phyloP scores from a whole-genome alignment of 2,113 vertebrate species.

The Riparia riparia region DNA sequence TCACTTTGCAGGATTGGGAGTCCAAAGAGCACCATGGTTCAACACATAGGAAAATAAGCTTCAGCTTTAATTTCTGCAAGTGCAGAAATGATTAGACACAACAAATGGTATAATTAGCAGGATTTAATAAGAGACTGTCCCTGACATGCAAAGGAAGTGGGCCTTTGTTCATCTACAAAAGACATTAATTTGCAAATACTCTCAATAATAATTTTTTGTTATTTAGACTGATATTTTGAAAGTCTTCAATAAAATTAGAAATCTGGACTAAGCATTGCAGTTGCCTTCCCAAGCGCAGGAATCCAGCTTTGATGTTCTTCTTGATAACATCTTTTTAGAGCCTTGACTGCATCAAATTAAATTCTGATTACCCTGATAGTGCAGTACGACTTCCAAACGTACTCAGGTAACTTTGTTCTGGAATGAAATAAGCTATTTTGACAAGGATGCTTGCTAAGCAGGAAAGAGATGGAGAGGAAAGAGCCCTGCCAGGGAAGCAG shows the following conservation, averaged over 20 bases:
- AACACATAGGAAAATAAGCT: background rate
- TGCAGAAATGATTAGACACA: constrained; percentile 40
- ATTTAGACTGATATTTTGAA: constrained; percentile 51
- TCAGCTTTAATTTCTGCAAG: constrained; percentile 30
- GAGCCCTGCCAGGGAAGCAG: background rate
- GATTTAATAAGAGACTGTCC: constrained; percentile 61
- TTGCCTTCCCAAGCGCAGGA: constrained; percentile 49
- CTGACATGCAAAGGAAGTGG: constrained; percentile 56
- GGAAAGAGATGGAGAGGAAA: background rate
- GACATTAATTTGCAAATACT: constrained; percentile 58
- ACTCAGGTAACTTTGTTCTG: constrained; percentile 67
- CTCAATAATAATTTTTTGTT: constrained; percentile 55
- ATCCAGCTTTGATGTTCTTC: constrained; percentile 69
- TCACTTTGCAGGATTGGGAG: background rate
- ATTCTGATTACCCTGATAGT: constrained; percentile 65
- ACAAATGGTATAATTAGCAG: constrained; percentile 53
- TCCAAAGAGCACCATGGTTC: background rate
- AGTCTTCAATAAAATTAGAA: constrained; percentile 37
- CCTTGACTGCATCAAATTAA: constrained; percentile 71
- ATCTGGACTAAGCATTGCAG: constrained; percentile 39
- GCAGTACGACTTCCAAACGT: constrained; percentile 40
- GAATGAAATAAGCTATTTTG: constrained; percentile 54
- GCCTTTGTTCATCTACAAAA: constrained; percentile 68
- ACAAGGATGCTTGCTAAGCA: constrained; percentile 43
- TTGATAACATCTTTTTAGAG: constrained; percentile 67